phyloP scores from a whole-genome alignment of 2,113 vertebrate genomes.

The Plecotus auritus region DNA sequence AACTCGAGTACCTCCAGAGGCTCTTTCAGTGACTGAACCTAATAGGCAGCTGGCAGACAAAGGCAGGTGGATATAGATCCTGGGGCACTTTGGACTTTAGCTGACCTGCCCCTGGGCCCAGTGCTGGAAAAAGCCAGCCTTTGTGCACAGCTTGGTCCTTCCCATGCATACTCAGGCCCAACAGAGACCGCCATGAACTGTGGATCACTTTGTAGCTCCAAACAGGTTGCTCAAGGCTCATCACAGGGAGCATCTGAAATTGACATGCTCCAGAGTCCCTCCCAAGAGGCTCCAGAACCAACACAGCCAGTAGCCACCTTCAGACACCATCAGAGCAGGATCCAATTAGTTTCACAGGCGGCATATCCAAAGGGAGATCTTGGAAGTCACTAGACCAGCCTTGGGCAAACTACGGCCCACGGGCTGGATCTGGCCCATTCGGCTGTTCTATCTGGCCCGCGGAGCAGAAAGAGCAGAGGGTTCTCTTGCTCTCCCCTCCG shows the following conservation, averaged over 20 bases:
- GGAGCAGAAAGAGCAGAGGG: no score
- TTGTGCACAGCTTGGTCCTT: not conserved
- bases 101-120: not conserved
- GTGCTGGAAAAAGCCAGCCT: not conserved
- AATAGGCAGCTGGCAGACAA: not conserved
- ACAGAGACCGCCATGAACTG: not conserved
- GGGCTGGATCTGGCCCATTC: no score
- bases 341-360: not conserved
- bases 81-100: not conserved
- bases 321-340: not conserved
- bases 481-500: no score
- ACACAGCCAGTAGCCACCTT: not conserved
- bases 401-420: no score
- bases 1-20: not conserved
- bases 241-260: not conserved
- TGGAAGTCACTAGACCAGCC: no score
- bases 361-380: not conserved
- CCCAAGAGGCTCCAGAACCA: not conserved
- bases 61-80: not conserved
- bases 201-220: not conserved
- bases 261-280: not conserved
- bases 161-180: not conserved
- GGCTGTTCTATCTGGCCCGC: no score
- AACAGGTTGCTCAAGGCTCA: not conserved
- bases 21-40: not conserved